Evolutionary conservation across 2,113 vertebrate genomes (phyloP).

Genomic region (Thoracochromis brauschi): DNA sequence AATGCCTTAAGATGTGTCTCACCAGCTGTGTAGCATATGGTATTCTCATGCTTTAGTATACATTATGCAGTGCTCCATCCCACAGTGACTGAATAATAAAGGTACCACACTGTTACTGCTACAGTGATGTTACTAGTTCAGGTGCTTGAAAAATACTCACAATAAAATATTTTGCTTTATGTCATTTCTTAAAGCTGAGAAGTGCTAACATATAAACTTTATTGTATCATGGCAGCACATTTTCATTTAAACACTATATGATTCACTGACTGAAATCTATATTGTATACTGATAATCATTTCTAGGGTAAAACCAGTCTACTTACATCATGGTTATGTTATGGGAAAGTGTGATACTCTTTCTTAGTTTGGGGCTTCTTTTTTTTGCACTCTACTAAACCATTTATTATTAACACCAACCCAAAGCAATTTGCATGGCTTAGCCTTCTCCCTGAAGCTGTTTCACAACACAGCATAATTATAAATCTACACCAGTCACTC

Average conservation of each 20-base stretch:
- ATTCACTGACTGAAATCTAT: neutral
- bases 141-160: neutral
- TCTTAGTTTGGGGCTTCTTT: neutral
- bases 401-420: neutral
- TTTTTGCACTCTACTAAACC: neutral
- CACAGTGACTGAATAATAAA: conserved; percentile 29
- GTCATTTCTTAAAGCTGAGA: neutral
- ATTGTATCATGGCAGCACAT: neutral
- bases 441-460: neutral
- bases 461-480: neutral
- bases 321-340: neutral
- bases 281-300: neutral
- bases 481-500: neutral
- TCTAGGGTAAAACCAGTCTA: neutral
- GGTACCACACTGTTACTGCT: neutral
- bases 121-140: neutral
- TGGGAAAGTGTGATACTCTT: neutral
- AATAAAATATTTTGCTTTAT: neutral
- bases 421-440: neutral
- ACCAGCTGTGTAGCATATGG: conserved; percentile 8
- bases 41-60: conserved; percentile 5
- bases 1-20: neutral
- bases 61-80: conserved; percentile 15
- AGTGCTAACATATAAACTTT: neutral
- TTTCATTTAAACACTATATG: neutral